Evolutionary conservation across 2,888 invertebrate species (phyloP), one percentile per base, ranked within the genome.

Genomic region (Helobdella robusta): DNA sequence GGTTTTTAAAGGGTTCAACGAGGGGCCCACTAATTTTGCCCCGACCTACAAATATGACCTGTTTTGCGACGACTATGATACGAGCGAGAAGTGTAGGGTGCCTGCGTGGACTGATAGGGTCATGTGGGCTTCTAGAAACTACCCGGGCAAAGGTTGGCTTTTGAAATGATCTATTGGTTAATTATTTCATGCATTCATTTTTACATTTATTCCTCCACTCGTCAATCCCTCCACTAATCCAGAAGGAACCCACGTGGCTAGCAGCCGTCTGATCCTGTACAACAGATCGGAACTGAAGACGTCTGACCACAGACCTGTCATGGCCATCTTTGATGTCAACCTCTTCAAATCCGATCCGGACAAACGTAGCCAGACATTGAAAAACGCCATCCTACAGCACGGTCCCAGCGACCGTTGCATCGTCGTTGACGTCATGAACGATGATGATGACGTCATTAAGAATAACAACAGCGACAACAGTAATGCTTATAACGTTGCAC

Each of bases 11-110:
- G 90, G 91, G 74, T 98, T 92, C 77, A 83, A 86, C 64, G 98
- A 99, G 82, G 97, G 93, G 0, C 86, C 87, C 63, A 86, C 95
- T 36, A 86, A 84, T 54, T 98, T 98, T 79, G 85, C 89, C 18
- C 98, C 98, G 0, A 98, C 98, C 0, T 98, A 98, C 80, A 99
- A 98, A 78, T 98, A 98, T 78, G 98, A 98, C 82, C 82, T 95
- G 65, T 97, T 97, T 78, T 94, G 93, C 74, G 93, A 97, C 78
- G 95, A 97, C 80, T 98, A 95, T 78, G 98, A 98, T 79, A 97
- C 98, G 0, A 95, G 95, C 76, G 98, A 99, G 78, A 98, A 98
- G 81, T 87, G 88, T 76, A 85, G 97, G 67, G 89, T 91, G 0
- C 98, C 98, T 0, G 97, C 98, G 3, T 98, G 94, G 94, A 98